A percentile compares a stretch with the other conserved stretches of the same genome.
Conservation (phyloP, 2,888 invertebrate genomes). For the Nymphalis urticae region DNA sequence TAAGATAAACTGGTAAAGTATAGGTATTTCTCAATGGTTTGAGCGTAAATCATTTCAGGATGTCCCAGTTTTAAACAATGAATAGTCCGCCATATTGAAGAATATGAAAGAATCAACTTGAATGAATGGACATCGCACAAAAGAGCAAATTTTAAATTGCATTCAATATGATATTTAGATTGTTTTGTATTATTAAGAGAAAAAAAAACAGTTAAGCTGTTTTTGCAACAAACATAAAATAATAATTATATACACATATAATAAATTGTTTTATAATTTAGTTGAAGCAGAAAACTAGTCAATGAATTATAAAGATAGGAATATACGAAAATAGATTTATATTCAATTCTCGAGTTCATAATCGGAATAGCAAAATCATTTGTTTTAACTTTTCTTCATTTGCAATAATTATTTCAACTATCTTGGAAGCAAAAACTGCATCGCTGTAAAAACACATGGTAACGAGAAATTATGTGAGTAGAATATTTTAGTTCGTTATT, state of each 20-base stretch:
- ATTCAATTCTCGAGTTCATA: too few species aligned
- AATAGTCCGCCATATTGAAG: constrained; percentile 8
- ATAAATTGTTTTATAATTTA: too few species aligned
- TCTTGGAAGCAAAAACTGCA: constrained; percentile 2
- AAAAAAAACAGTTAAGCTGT: neutral
- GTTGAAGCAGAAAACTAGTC: too few species aligned
- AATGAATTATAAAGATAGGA: too few species aligned
- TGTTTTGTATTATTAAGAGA: neutral
- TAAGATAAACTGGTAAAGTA: neutral
- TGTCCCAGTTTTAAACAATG: constrained; percentile 7
- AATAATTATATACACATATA: neutral
- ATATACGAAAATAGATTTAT: too few species aligned
- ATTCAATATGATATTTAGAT: neutral
- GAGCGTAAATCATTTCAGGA: constrained; percentile 7
- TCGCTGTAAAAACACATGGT: neutral
- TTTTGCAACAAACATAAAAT: neutral
- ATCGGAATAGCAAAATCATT: neutral
- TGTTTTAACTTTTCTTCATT: neutral
- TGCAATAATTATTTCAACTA: neutral
- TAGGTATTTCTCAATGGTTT: neutral
- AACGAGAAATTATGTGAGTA: constrained; percentile 15
- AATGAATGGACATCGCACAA: constrained; percentile 41
- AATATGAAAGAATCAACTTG: constrained; percentile 34
- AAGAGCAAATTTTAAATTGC: constrained; percentile 28
- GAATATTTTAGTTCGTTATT: constrained; percentile 37